A percentile compares a stretch with the other conserved stretches of the same genome.
These are phyloP conservation scores for Platichthys stellatus DNA, from an alignment of 2,113 vertebrate species.

Conservation along the genomic window DNA sequence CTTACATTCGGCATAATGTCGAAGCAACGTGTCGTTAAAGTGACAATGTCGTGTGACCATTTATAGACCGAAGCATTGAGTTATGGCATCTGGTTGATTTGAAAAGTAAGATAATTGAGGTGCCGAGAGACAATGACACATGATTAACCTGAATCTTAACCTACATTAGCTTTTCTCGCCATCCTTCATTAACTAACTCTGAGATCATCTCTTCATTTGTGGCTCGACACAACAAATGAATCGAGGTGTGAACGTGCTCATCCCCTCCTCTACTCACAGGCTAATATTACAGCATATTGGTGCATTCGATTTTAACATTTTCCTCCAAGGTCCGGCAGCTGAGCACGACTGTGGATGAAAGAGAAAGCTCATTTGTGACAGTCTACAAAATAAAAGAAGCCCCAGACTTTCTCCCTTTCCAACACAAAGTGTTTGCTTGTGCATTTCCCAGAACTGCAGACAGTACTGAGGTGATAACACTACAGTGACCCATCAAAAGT, in stretches of 20 bases:
- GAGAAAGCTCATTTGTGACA: not conserved
- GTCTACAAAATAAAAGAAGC: conserved; percentile 13
- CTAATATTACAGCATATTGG: too few relatives aligned
- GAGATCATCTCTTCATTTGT: not conserved
- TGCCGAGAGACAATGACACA: not conserved
- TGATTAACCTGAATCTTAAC: too few relatives aligned
- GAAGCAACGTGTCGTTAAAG: not conserved
- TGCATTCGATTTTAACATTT: not conserved
- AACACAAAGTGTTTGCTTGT: conserved; percentile 80
- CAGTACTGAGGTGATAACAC: conserved; percentile 4
- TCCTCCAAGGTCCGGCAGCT: not conserved
- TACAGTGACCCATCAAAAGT: not conserved
- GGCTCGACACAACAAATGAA: not conserved
- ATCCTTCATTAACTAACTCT: too few relatives aligned
- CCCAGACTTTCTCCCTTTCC: conserved; percentile 35
- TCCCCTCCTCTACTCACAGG: not conserved
- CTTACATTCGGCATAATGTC: not conserved
- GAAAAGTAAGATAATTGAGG: not conserved
- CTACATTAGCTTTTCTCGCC: too few relatives aligned
- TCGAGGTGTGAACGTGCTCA: not conserved
- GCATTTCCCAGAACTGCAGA: conserved; percentile 34
- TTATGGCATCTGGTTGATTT: too few relatives aligned
- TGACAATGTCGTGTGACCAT: not conserved
- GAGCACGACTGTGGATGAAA: not conserved
- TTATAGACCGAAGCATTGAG: not conserved